Percentiles rank a stretch among this genome's conserved stretches.
Conservation (phyloP, 2,113 vertebrate genomes). For the Ceuthmochares aereus region DNA sequence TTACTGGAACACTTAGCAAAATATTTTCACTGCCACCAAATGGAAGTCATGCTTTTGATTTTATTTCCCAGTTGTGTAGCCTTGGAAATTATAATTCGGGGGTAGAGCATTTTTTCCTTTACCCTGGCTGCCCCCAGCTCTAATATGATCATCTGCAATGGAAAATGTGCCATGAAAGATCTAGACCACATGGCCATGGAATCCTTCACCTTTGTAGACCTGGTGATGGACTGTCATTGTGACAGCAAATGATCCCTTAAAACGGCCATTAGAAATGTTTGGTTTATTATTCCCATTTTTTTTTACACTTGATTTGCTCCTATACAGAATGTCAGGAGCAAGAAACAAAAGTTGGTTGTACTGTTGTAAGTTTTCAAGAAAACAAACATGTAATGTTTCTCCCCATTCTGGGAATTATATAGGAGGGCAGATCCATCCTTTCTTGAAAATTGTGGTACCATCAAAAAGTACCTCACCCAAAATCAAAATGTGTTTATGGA, state of each 20-base stretch:
- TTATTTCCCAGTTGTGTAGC: conserved; percentile 15
- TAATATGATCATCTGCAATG: neutral
- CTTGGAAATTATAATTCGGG: neutral
- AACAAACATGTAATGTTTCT: neutral
- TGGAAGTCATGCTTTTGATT: neutral
- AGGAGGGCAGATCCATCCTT: neutral
- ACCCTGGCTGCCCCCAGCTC: neutral
- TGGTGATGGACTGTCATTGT: neutral
- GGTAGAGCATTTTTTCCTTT: neutral
- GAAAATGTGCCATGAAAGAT: neutral
- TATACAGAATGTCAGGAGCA: neutral
- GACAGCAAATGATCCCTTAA: neutral
- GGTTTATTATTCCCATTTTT: neutral
- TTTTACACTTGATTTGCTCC: neutral
- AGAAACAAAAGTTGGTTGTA: neutral
- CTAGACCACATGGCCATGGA: neutral
- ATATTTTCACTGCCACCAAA: conserved; percentile 45
- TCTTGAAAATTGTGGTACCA: neutral
- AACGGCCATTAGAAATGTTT: neutral
- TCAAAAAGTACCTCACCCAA: neutral
- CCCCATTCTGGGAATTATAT: neutral
- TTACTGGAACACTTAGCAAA: conserved; percentile 61
- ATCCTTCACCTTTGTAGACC: neutral
- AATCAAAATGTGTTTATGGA: neutral
- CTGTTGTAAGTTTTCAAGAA: neutral